Conservation (phyloP, 2,888 invertebrate genomes). For the Latrodectus hesperus region DNA sequence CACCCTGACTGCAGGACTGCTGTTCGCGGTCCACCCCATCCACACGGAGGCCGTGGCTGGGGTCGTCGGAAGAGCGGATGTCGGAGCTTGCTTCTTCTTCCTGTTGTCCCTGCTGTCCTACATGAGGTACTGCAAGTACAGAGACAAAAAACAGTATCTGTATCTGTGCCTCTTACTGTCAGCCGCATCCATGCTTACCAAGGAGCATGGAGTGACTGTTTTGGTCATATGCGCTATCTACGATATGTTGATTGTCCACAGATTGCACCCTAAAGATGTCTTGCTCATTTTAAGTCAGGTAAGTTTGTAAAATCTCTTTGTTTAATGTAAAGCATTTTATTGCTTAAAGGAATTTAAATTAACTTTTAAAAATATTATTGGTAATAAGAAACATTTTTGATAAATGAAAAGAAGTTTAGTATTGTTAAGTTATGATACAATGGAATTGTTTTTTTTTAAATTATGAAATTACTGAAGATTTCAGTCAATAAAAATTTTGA, state of each 20-base stretch:
- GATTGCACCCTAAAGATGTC: slow-evolving; percentile 71
- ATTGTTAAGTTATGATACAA: no score
- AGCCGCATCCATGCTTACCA: slow-evolving; percentile 90
- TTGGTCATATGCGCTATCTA: slow-evolving; percentile 91
- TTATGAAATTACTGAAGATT: no score
- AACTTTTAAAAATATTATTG: no score
- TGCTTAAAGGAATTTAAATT: no score
- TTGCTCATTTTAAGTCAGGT: slow-evolving; percentile 70
- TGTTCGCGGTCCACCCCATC: slow-evolving; percentile 96
- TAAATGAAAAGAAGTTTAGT: no score
- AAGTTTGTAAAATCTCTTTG: slow-evolving; percentile 31
- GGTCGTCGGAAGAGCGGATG: slow-evolving; percentile 94
- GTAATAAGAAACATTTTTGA: no score
- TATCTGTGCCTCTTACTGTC: slow-evolving; percentile 81
- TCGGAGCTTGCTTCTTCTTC: slow-evolving; percentile 93
- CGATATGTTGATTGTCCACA: slow-evolving; percentile 83
- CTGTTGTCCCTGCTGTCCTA: slow-evolving; percentile 90
- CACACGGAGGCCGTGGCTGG: slow-evolving; percentile 98
- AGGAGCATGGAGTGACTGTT: slow-evolving; percentile 96
- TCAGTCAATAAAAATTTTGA: no score
- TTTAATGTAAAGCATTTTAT: no score
- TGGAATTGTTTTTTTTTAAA: no score
- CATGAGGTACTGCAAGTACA: slow-evolving; percentile 80
- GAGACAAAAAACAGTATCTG: slow-evolving; percentile 76
- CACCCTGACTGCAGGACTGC: slow-evolving; percentile 82